Evolutionary conservation across 1,140 invertebrate genomes (phyloP).

Genomic region (Metopolophium dirhodum): DNA sequence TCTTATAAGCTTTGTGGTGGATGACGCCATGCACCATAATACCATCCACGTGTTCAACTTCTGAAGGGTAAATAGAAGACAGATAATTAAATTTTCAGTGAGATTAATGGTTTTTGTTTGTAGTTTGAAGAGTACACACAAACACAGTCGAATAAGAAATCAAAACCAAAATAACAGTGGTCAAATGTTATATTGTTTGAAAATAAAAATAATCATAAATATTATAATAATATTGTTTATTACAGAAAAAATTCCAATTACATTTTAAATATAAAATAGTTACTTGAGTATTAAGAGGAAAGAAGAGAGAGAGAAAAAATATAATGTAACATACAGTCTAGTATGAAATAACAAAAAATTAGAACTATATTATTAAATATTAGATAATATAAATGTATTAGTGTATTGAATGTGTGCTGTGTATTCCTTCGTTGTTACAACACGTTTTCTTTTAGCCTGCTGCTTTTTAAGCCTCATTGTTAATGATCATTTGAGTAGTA

Average conservation of each 20-base stretch:
- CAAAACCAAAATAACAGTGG: conserved; percentile 41
- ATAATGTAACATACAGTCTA: conserved; percentile 25
- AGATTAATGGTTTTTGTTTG: not conserved
- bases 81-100: not conserved
- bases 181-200: conserved; percentile 50
- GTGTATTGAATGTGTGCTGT: conserved; percentile 35
- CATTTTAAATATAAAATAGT: no score
- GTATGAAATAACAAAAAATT: conserved; percentile 29
- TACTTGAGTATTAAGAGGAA: no score
- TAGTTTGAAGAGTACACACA: conserved; percentile 51
- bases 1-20: conserved; percentile 39
- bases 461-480: conserved; percentile 74
- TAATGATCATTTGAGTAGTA: conserved; percentile 87
- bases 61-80: conserved; percentile 43
- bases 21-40: not conserved
- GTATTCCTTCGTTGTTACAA: conserved; percentile 45
- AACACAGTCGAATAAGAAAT: conserved; percentile 35
- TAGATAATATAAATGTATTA: not conserved
- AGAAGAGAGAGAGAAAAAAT: not conserved
- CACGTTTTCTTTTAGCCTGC: conserved; percentile 57
- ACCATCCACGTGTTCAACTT: conserved; percentile 43
- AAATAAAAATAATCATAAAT: conserved; percentile 25
- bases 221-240: not conserved
- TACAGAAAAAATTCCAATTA: no score
- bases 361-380: conserved; percentile 29